Evolutionary conservation across 1,140 invertebrate species (phyloP), one percentile per base, ranked within the genome.

Genomic region (Cepaea nemoralis): DNA sequence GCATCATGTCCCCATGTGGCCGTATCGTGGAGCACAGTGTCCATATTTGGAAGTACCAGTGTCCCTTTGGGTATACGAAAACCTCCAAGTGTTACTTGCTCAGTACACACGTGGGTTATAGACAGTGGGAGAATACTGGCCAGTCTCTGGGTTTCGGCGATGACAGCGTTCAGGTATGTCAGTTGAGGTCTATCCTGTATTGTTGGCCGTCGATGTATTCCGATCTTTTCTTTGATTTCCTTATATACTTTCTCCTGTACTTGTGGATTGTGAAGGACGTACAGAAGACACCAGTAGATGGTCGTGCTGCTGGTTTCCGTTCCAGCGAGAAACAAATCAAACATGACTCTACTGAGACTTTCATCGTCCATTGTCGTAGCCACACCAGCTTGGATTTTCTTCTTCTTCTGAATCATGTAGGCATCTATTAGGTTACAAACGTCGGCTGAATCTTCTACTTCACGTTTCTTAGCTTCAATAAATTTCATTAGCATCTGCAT

Each of bases 251-350:
- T 63, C 27, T 63, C 59, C 33, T 63, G 96, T 0, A 95, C 93
- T 3, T 94, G 91, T 19, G 94, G 94, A 91, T 96, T 89, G 24
- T 93, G 89, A 0, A 95, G 95, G 93, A 98, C 94, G 84, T 95
- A 95, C 5, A 98, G 91, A 31, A 97, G 91, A 85, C 96, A 95
- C 97, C 97, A 87, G 31, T 48, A 69, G 6, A 87, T 69, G 3
- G 84, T 77, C 24, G 83, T 83, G 31, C 85, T 27, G 45, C 79
- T 83, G 14, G 84, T 86, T 31, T 86, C 86, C 0, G 82, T 84
- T 0, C 86, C 86, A 59, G 85, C 86, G 3, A 67, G 80, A 74
- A 86, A 85, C 70, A 87, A 31, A 45, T 85, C 81, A 37, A n/a
- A 42, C 39, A 83, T 69, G n/a, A 66, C 37, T 27, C 59, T 67